These are phyloP conservation scores for Brotula barbata DNA, from an alignment of 2,797 vertebrate genomes.

Conservation along the genomic window DNA sequence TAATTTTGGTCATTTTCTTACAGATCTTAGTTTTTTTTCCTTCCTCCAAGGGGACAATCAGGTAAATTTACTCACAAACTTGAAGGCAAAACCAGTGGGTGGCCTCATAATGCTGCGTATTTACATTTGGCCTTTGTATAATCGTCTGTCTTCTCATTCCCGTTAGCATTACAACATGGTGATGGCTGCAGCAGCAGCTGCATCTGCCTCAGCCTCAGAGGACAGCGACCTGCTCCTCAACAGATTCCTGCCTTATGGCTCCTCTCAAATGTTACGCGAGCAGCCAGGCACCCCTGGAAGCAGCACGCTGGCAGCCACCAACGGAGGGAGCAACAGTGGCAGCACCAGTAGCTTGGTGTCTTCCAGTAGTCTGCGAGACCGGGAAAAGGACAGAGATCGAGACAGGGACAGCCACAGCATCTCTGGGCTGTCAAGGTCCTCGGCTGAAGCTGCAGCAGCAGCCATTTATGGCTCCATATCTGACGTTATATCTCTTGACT, in stretches of 20 bases:
- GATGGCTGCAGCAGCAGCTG: conserved; percentile 92
- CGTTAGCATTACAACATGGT: conserved; percentile 96
- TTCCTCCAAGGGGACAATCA: conserved; percentile 99
- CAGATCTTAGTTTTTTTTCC: conserved; percentile 98
- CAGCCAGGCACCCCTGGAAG: conserved; percentile 87
- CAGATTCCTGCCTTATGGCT: conserved; percentile 93
- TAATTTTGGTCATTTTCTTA: conserved; percentile 34
- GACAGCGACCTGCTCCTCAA: conserved; percentile 93
- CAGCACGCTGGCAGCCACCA: conserved; percentile 82
- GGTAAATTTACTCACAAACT: conserved; percentile 73
- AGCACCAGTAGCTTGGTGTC: conserved; percentile 97
- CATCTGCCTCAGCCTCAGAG: conserved; percentile 86
- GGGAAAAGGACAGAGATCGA: conserved; percentile 72
- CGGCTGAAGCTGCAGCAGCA: conserved; percentile 82
- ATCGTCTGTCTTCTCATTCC: conserved; percentile 4
- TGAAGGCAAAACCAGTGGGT: neutral
- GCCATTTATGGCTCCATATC: conserved; percentile 97
- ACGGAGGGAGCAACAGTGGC: conserved; percentile 88
- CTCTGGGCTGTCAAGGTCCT: conserved; percentile 81
- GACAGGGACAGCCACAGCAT: conserved; percentile 86
- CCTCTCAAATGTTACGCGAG: conserved; percentile 93
- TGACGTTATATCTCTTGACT: conserved; percentile 98
- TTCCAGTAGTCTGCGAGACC: conserved; percentile 88
- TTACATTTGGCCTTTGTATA: neutral
- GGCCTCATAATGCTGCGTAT: neutral